A percentile compares a stretch with the other conserved stretches of the same genome.
These are phyloP conservation scores for Saxidomus purpurata DNA, from an alignment of 1,140 invertebrate genomes.

Conservation along the genomic window DNA sequence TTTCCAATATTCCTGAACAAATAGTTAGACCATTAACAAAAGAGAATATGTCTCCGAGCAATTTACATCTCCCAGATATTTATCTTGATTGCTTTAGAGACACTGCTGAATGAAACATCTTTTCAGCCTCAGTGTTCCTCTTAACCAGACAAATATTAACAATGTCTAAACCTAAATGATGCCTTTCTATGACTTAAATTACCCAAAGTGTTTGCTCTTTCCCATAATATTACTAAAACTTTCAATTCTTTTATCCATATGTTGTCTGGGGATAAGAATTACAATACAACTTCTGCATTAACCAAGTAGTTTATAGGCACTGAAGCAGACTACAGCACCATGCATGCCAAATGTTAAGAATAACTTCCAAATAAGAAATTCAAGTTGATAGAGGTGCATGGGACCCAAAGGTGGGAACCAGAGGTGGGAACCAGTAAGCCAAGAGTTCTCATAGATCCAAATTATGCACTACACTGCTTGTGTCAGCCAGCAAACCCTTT, in stretches of 20 bases:
- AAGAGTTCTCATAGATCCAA: too few relatives aligned
- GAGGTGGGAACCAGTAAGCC: too few relatives aligned
- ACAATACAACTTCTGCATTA: not conserved
- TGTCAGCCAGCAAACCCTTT: too few relatives aligned
- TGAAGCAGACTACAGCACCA: too few relatives aligned
- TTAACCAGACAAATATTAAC: conserved; percentile 2
- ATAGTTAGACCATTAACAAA: not conserved
- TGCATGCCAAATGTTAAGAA: too few relatives aligned
- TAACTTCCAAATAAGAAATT: too few relatives aligned
- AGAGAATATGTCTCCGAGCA: conserved; percentile 22
- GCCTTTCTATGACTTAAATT: not conserved
- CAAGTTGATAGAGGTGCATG: too few relatives aligned
- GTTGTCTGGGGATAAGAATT: not conserved
- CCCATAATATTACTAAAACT: not conserved
- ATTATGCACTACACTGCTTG: too few relatives aligned
- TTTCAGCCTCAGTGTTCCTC: not conserved
- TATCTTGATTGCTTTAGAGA: conserved; percentile 38
- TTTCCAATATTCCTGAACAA: conserved; percentile 30
- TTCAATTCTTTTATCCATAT: not conserved
- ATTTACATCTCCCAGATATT: conserved; percentile 24
- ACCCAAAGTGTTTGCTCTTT: not conserved
- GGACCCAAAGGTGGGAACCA: too few relatives aligned
- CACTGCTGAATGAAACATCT: not conserved
- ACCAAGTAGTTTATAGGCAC: not conserved
- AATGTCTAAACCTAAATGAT: not conserved